phyloP scores from a whole-genome alignment of 2,797 vertebrate species.

The Amblyopsis hoosieri region DNA sequence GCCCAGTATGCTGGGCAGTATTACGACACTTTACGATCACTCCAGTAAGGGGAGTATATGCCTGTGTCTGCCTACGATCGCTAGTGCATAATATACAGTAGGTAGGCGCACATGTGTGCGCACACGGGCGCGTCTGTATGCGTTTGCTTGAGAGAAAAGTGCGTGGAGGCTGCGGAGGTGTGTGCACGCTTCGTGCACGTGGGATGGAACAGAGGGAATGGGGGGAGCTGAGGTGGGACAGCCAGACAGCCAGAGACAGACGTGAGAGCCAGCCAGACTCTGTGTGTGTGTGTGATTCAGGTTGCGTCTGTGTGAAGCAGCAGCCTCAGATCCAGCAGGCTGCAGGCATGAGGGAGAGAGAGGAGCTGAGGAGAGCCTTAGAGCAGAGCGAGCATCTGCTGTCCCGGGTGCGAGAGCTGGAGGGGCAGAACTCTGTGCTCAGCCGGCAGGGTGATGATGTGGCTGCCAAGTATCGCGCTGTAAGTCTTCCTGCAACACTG shows the following conservation, averaged over 20 bases:
- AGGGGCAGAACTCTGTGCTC: constrained; percentile 67
- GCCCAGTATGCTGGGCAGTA: constrained; percentile 2
- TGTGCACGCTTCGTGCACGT: not conserved
- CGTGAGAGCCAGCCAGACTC: constrained; percentile 28
- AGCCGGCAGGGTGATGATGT: constrained; percentile 66
- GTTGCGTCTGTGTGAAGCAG: constrained; percentile 44
- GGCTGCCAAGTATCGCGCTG: constrained; percentile 60
- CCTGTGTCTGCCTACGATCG: not conserved
- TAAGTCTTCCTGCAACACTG: constrained; percentile 54
- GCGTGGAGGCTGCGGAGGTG: not conserved
- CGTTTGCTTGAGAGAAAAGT: not conserved
- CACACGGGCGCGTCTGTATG: not conserved
- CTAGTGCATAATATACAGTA: not conserved
- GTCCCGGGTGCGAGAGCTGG: constrained; percentile 62
- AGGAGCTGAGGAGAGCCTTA: constrained; percentile 73
- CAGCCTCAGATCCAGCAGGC: constrained; percentile 38
- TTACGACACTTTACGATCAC: constrained; percentile 24
- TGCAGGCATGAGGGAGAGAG: constrained; percentile 74
- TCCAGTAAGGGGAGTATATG: constrained; percentile 20
- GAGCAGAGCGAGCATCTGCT: constrained; percentile 72
- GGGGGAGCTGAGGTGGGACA: not conserved
- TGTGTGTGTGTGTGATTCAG: constrained; percentile 24
- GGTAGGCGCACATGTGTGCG: not conserved
- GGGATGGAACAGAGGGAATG: constrained; percentile 6
- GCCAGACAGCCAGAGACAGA: constrained; percentile 23